Evolutionary conservation across 2,113 vertebrate species (phyloP), one percentile per base, ranked within the genome.

Genomic region (Marmota flaviventris): DNA sequence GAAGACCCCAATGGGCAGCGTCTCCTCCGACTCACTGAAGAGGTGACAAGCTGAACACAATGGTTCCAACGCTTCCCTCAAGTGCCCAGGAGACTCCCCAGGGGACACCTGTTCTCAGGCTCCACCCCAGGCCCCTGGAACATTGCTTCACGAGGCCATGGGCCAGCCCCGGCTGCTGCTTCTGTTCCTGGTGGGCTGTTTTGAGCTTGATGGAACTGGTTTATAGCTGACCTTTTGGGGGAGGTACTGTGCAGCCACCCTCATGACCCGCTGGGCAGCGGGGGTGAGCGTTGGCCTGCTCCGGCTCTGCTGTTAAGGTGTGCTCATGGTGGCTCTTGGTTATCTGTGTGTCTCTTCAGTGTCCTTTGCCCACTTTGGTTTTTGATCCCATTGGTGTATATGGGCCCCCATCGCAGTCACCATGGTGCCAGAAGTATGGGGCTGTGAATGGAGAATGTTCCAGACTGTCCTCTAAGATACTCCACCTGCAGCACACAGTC

Each of bases 51-150:
- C 53, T 32, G 10, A 8, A 8, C 53, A 27, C n/a, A 13, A 42
- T 0, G 1, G 27, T 18, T n/a, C 32, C 0, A 24, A 16, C 32
- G 45, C 10, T n/a, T 72, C 22, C 0, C 16, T 77, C 0, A 9
- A 13, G 34, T 5, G 37, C 58, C 14, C 11, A 4, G 20, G 56
- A 14, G 25, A 1, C 13, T 45, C 1, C 0, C 63, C 8, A 4
- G 22, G 29, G 69, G 48, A 18, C 3, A 9, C 4, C 9, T 37
- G 24, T 16, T 29, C 56, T n/a, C 75, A 1, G 8, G 29, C 53
- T n/a, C 25, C 22, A 16, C 9, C 9, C 51, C 51, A 61, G 11
- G 61, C 9, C 58, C 58, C 3, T 20, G 42, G 8, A 39, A 24
- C 29, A 42, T 8, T 0, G 12, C 29, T 67, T 20, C 6, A 1